Percentiles rank a stretch among this genome's conserved stretches.
Evolutionary conservation across 2,113 vertebrate genomes (phyloP).

Genomic region (Sylvietta virens): DNA sequence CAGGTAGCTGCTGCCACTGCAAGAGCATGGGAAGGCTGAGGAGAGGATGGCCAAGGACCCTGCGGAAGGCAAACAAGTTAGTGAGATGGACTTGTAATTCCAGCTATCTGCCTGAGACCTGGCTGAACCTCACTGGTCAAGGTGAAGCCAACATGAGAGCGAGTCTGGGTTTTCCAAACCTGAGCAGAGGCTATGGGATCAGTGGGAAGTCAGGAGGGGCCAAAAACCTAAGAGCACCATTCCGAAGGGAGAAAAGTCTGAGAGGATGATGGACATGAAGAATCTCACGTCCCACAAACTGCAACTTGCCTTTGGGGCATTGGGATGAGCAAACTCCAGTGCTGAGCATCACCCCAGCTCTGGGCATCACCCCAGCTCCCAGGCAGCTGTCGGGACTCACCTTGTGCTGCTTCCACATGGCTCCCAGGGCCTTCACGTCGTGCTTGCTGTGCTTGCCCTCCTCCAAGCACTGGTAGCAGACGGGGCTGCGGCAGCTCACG

Average conservation of each 20-base stretch:
- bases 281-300: no score
- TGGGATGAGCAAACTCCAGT: fast-evolving
- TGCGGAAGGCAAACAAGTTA: not conserved
- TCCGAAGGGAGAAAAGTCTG: not conserved
- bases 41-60: not conserved
- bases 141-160: fast-evolving
- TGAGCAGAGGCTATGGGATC: fast-evolving
- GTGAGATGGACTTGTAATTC: not conserved
- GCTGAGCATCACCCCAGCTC: not conserved
- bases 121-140: not conserved
- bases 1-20: not conserved
- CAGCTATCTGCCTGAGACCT: not conserved
- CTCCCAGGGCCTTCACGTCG: slow-evolving; percentile 86
- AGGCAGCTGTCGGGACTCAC: slow-evolving; percentile 58
- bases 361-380: not conserved
- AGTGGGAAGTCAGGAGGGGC: not conserved
- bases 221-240: not conserved
- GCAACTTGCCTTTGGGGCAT: fast-evolving
- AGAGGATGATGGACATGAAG: not conserved
- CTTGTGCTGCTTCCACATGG: slow-evolving; percentile 98
- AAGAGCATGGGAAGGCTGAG: not conserved
- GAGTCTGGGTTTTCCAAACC: not conserved
- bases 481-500: slow-evolving; percentile 83
- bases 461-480: slow-evolving; percentile 90
- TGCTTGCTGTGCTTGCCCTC: slow-evolving; percentile 88